Evolutionary conservation across 2,888 invertebrate genomes (phyloP), one percentile per base, ranked within the genome.

Genomic region (Willowsia nigromaculata): DNA sequence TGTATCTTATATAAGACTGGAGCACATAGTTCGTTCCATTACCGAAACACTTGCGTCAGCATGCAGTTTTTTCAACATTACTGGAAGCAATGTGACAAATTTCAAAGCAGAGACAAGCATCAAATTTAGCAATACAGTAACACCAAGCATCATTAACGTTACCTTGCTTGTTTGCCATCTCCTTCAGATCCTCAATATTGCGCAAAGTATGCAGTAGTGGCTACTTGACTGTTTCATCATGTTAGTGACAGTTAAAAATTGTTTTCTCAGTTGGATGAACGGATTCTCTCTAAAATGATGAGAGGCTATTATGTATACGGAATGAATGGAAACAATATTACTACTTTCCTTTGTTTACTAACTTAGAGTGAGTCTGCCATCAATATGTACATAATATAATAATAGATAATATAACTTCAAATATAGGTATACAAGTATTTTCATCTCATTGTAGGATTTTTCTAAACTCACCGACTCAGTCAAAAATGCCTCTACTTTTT

Each of bases 241-340:
- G 37, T 6, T n/a, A 37, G 18, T 43, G 71, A 71, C 71, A 71
- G 71, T 71, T 71, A 71, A 68, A 40, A 68, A 71, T 71, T 40
- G 71, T 18, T 71, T 71, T 71, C 71, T 25, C 22, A 7, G 33
- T 6, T 37, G 65, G 18, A 65, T 5, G 25, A 62, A 62, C 37
- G n/a, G 13, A 68, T 43, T 43, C 71, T 25, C 22, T 71, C 40
- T 37, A 65, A 33, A 65, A n/a, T 50, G 50, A 50, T 5, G 18
- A 43, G 3, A 43, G 1, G 11, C 43, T 43, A 43, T 43, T 9
- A 37, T 37, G 11, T 43, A 43, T 43, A 43, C 43, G 13, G 13
- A 43, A 43, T 43, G 13, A 43, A 43, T 43, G 13, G 13, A 43
- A 43, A 43, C 43, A 43, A 43, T 43, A 43, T 43, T 43, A 9